A percentile compares a stretch with the other conserved stretches of the same genome.
Conservation (phyloP, 2,888 invertebrate genomes). For the Meloe dianella region DNA sequence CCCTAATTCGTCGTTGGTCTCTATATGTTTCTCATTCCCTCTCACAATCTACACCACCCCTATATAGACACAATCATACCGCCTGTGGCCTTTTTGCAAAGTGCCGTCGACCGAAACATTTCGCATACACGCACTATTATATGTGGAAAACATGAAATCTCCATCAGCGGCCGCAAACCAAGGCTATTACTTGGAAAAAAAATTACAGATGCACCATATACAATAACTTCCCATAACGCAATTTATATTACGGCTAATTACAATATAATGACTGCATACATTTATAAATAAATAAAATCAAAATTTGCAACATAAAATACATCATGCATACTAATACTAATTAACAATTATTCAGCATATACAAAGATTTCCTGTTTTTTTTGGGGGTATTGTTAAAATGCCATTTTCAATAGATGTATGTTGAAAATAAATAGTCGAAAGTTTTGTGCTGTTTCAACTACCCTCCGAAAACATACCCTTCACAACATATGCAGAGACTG, state of each 20-base stretch:
- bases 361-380: too few species aligned
- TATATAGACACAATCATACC: slow-evolving; percentile 4
- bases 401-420: neutral
- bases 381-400: neutral
- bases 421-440: slow-evolving; percentile 13
- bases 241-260: slow-evolving; percentile 34
- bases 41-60: slow-evolving; percentile 13
- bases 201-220: slow-evolving; percentile 39
- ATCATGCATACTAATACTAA: neutral
- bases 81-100: slow-evolving; percentile 39
- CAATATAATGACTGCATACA: neutral
- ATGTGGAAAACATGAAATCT: slow-evolving; percentile 49
- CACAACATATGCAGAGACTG: slow-evolving; percentile 24
- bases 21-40: slow-evolving; percentile 12
- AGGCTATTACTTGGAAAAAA: slow-evolving; percentile 36
- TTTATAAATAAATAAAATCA: slow-evolving; percentile 7
- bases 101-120: slow-evolving; percentile 44
- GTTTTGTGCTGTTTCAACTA: neutral
- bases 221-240: slow-evolving; percentile 42
- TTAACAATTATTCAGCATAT: neutral
- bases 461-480: slow-evolving; percentile 13
- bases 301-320: neutral
- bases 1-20: slow-evolving; percentile 14
- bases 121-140: slow-evolving; percentile 47
- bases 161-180: slow-evolving; percentile 45